These are phyloP conservation scores for Baryphthengus martii DNA, from an alignment of 2,113 vertebrate species.

Conservation along the genomic window DNA sequence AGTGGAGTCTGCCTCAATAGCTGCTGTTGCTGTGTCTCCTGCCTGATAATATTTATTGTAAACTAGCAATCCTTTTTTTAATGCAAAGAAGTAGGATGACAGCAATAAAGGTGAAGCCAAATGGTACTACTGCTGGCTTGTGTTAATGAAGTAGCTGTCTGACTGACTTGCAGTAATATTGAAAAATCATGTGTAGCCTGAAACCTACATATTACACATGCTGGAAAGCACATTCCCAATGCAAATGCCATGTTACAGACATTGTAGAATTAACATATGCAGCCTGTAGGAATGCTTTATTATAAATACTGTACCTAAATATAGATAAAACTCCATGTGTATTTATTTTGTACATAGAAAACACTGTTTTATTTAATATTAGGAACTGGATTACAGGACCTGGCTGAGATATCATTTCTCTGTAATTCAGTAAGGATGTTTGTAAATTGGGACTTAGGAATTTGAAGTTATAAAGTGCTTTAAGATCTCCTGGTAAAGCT, in stretches of 20 bases:
- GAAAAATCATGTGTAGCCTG: not conserved
- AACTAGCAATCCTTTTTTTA: not conserved
- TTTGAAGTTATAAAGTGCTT: not conserved
- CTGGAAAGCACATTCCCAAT: not conserved
- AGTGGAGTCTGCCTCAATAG: not conserved
- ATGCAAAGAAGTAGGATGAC: not conserved
- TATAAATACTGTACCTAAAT: not conserved
- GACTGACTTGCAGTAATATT: not conserved
- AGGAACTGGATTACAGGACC: not conserved
- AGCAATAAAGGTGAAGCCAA: not conserved
- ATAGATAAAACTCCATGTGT: not conserved
- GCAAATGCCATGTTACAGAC: not conserved
- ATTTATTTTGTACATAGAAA: not conserved
- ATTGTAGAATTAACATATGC: not conserved
- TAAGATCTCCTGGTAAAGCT: not conserved
- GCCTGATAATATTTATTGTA: not conserved
- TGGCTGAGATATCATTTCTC: not conserved
- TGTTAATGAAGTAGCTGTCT: not conserved
- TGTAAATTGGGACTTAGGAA: not conserved
- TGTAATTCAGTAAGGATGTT: not conserved
- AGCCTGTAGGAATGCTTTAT: not conserved
- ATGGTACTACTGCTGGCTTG: not conserved
- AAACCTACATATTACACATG: not conserved
- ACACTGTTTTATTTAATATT: not conserved
- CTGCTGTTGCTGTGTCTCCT: not conserved